Evolutionary conservation across 2,888 invertebrate genomes (phyloP).

Genomic region (Oscheius onirici): DNA sequence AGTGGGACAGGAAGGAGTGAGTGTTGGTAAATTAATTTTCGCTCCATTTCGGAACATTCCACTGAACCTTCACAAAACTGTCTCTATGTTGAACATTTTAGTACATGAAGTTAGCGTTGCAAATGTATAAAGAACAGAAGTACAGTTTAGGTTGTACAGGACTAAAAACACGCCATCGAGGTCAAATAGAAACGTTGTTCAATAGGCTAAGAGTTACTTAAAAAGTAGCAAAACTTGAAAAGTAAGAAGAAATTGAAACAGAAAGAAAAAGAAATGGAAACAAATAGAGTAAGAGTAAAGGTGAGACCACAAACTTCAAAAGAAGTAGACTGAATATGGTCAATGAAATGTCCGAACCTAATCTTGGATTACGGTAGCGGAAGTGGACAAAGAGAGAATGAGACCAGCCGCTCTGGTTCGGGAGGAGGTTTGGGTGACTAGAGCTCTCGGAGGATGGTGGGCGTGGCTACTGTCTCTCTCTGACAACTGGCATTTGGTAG

Average conservation of each 20-base stretch:
- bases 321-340: neutral
- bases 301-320: neutral
- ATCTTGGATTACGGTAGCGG: slow-evolving; percentile 26
- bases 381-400: neutral
- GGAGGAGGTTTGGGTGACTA: slow-evolving; percentile 17
- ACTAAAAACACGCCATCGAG: no score
- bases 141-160: no score
- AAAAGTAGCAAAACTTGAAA: no score
- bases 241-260: neutral
- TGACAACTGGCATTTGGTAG: neutral
- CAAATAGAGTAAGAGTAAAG: neutral
- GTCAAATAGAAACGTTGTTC: no score
- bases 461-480: neutral
- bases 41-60: no score
- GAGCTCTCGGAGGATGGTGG: neutral
- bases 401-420: neutral
- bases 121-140: neutral
- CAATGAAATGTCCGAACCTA: no score
- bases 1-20: no score
- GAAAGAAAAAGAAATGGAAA: neutral
- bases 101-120: no score
- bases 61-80: no score
- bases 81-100: no score
- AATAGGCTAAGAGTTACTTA: no score
- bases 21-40: no score